These are phyloP conservation scores for Erythrolamprus reginae DNA, from an alignment of 2,113 vertebrate genomes.

Conservation along the genomic window DNA sequence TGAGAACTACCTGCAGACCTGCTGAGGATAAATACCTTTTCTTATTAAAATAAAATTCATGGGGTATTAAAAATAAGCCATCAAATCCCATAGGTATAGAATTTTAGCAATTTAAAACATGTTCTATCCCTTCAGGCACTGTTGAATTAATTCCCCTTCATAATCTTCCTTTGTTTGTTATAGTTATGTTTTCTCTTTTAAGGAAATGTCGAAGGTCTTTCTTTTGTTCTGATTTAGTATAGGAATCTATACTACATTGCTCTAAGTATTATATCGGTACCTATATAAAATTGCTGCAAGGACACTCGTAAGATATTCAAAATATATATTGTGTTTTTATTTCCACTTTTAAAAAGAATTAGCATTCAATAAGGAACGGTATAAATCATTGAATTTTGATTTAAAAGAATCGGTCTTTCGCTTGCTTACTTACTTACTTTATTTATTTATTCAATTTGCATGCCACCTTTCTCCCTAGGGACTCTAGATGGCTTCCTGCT, in stretches of 20 bases:
- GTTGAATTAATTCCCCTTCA: not conserved
- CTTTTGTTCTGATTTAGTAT: not conserved
- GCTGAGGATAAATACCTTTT: too few species aligned
- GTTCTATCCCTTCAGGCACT: not conserved
- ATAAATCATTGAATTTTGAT: not conserved
- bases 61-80: too few species aligned
- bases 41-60: too few species aligned
- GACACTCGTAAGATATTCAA: not conserved
- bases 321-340: not conserved
- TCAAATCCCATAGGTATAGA: too few species aligned
- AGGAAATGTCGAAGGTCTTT: not conserved
- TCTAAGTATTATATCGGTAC: not conserved
- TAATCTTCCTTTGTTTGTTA: not conserved
- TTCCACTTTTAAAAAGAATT: not conserved
- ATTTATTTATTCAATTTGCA: too few species aligned
- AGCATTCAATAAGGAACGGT: too few species aligned
- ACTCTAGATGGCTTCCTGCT: too few species aligned
- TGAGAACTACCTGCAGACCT: too few species aligned
- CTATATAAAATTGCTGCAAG: not conserved
- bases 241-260: not conserved
- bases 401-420: not conserved
- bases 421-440: too few species aligned
- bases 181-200: not conserved
- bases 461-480: too few species aligned
- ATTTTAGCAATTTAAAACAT: not conserved